These are phyloP conservation scores for Cheilinus undulatus DNA, from an alignment of 2,113 vertebrate genomes.

Conservation along the genomic window DNA sequence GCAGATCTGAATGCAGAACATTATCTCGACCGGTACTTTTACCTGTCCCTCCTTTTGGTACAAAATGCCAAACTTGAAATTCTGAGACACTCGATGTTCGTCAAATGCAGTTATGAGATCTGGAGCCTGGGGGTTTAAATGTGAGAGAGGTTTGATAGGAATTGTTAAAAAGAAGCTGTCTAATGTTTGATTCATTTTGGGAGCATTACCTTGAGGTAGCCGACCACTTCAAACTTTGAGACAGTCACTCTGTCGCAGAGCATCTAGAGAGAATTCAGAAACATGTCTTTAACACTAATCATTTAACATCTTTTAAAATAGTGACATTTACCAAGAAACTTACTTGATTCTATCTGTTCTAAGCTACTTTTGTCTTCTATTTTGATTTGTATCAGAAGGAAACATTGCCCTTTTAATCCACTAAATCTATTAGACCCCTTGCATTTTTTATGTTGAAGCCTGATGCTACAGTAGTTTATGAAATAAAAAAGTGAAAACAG, in stretches of 20 bases:
- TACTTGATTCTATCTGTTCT: no score
- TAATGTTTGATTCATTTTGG: neutral
- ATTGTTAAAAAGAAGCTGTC: neutral
- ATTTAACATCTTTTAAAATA: no score
- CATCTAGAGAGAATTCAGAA: constrained; percentile 75
- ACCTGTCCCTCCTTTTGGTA: constrained; percentile 84
- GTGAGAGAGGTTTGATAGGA: neutral
- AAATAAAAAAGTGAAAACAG: no score
- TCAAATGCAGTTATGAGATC: constrained; percentile 84
- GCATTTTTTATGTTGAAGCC: no score
- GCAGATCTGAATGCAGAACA: neutral
- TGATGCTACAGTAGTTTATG: no score
- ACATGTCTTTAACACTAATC: neutral
- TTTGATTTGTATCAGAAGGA: no score
- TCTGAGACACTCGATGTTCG: constrained; percentile 84
- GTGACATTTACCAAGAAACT: no score
- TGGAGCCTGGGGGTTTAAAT: constrained; percentile 78
- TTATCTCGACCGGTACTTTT: neutral
- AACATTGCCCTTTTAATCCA: no score
- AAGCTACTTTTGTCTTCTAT: no score
- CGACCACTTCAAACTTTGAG: constrained; percentile 88
- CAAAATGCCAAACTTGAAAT: constrained; percentile 86
- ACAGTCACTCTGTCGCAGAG: constrained; percentile 88
- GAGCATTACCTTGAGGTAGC: constrained; percentile 88
- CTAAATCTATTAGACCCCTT: no score